Conservation (phyloP, 2,888 invertebrate species). For the Zele albiditarsus region DNA sequence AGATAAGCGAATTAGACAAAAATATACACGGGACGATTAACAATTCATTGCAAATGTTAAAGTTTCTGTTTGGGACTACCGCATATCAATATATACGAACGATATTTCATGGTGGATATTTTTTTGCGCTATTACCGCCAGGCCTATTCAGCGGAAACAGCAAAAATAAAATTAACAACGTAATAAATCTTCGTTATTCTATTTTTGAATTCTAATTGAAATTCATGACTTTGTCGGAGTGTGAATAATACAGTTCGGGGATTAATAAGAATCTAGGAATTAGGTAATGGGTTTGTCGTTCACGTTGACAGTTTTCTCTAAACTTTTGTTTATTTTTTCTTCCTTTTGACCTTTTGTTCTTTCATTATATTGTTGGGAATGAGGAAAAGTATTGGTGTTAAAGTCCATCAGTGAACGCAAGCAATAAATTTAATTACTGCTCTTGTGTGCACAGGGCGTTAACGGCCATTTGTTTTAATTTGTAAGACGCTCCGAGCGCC, state of each 20-base stretch:
- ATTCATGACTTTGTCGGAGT: not conserved
- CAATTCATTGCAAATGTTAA: too few relatives aligned
- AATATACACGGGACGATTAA: too few relatives aligned
- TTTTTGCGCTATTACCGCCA: too few relatives aligned
- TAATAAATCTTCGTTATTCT: not conserved
- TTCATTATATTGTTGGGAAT: not conserved
- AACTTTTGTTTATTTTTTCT: not conserved
- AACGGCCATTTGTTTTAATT: slow-evolving; percentile 47
- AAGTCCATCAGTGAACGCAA: not conserved
- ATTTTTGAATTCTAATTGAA: not conserved
- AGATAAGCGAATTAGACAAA: too few relatives aligned
- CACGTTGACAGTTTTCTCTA: too few relatives aligned
- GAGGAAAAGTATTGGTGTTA: not conserved
- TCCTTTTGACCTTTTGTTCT: not conserved
- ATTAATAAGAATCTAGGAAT: too few relatives aligned
- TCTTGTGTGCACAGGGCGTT: not conserved
- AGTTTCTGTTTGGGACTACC: too few relatives aligned
- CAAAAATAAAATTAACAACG: too few relatives aligned
- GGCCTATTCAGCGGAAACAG: too few relatives aligned
- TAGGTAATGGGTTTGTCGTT: too few relatives aligned
- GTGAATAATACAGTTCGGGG: not conserved
- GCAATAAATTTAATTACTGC: slow-evolving; percentile 34
- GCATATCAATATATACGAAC: too few relatives aligned
- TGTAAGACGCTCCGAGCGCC: slow-evolving; percentile 42
- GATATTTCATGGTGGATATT: too few relatives aligned